These are phyloP conservation scores for Ethmia dodecea DNA, from an alignment of 2,888 invertebrate species.

Conservation along the genomic window DNA sequence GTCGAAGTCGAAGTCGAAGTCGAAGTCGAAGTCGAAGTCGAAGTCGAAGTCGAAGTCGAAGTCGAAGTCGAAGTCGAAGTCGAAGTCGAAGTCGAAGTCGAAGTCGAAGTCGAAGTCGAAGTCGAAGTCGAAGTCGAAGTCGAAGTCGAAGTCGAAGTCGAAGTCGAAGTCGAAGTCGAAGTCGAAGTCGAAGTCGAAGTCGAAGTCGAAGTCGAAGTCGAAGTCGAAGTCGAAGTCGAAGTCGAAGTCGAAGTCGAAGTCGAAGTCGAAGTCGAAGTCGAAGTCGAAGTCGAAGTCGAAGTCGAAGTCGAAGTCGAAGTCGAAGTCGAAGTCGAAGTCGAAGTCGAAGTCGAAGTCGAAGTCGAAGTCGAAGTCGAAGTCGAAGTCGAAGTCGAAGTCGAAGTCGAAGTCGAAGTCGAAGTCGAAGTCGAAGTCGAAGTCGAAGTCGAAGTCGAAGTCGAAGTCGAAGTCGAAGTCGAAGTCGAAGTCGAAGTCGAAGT, in stretches of 20 bases:
- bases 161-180: slow-evolving; percentile 1
- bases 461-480: not conserved
- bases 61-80: no score
- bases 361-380: no score
- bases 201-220: not conserved
- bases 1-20: no score
- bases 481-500: not conserved
- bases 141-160: not conserved
- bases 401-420: no score
- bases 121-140: no score
- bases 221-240: not conserved
- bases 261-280: not conserved
- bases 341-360: no score
- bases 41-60: no score
- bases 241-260: not conserved
- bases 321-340: not conserved
- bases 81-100: no score
- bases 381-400: no score
- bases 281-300: slow-evolving; percentile 1
- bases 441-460: not conserved
- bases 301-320: not conserved
- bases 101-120: no score
- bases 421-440: not conserved
- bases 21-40: no score
- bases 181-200: not conserved